phyloP scores from a whole-genome alignment of 30 jellyfish, hydroid and myxozoan genomes.

The Cassiopea andromeda region DNA sequence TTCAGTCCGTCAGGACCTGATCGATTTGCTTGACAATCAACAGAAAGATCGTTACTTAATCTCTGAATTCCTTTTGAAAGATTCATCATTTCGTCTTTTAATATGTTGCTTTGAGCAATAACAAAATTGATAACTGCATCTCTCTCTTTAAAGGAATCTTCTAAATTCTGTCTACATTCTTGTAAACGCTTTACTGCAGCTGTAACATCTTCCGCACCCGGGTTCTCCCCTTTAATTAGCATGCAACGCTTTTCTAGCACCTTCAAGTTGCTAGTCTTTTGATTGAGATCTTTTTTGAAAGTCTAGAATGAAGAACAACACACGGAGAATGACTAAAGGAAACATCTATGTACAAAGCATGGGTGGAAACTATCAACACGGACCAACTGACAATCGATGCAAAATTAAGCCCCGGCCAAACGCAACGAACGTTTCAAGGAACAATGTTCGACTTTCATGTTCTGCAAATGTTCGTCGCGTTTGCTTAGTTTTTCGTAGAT shows the following conservation, averaged over 20 bases:
- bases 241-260: conserved; percentile 18
- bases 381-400: too few species aligned
- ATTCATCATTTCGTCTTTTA: conserved; percentile 10
- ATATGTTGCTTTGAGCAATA: background rate
- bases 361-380: too few species aligned
- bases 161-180: conserved; percentile 4
- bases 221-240: conserved; percentile 10
- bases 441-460: too few species aligned
- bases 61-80: conserved; percentile 36
- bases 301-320: background rate
- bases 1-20: conserved; percentile 42
- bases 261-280: conserved; percentile 23
- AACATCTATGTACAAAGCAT: background rate
- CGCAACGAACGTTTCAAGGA: too few species aligned
- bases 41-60: conserved; percentile 13
- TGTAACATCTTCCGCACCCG: conserved; percentile 4
- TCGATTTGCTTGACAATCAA: conserved; percentile 27
- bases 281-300: background rate
- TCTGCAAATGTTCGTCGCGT: too few species aligned
- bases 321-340: background rate
- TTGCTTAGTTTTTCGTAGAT: too few species aligned
- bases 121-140: background rate
- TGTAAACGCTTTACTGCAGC: background rate
- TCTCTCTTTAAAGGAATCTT: background rate
- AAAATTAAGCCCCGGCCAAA: too few species aligned